Conservation (phyloP, 2,888 invertebrate species). For the Oligia strigilis region DNA sequence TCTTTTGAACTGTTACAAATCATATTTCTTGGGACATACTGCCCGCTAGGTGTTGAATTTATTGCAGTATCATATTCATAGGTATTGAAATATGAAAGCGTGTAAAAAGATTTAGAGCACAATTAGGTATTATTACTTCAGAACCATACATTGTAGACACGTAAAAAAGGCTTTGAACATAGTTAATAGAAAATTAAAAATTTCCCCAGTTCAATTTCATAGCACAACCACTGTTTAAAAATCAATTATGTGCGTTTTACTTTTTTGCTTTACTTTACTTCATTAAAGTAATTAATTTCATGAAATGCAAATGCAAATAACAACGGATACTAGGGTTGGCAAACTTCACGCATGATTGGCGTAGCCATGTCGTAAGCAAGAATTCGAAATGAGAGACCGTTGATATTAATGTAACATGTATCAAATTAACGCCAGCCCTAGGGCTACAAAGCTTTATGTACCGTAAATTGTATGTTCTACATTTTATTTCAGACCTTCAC, state of each 20-base stretch:
- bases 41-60: constrained; percentile 20
- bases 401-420: constrained; percentile 56
- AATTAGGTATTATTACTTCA: constrained; percentile 29
- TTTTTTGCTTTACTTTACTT: constrained; percentile 55
- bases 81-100: constrained; percentile 24
- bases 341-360: constrained; percentile 61
- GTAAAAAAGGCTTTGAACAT: not conserved
- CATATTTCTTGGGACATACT: constrained; percentile 43
- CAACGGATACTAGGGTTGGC: constrained; percentile 64
- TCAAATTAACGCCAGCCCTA: constrained; percentile 49
- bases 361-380: constrained; percentile 58
- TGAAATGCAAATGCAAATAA: constrained; percentile 62
- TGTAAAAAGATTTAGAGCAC: constrained; percentile 31
- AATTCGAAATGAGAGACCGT: constrained; percentile 63
- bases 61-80: constrained; percentile 32
- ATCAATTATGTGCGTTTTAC: constrained; percentile 51
- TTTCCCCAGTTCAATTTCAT: constrained; percentile 42
- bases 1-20: constrained; percentile 35
- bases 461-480: constrained; percentile 8
- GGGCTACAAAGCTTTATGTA: constrained; percentile 1
- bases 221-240: constrained; percentile 53
- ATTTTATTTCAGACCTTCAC: constrained; percentile 17
- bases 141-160: not conserved
- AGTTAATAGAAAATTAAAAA: constrained; percentile 13
- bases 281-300: constrained; percentile 60